These are phyloP conservation scores for Spheniscus humboldti DNA, from an alignment of 2,797 vertebrate genomes.

Conservation along the genomic window DNA sequence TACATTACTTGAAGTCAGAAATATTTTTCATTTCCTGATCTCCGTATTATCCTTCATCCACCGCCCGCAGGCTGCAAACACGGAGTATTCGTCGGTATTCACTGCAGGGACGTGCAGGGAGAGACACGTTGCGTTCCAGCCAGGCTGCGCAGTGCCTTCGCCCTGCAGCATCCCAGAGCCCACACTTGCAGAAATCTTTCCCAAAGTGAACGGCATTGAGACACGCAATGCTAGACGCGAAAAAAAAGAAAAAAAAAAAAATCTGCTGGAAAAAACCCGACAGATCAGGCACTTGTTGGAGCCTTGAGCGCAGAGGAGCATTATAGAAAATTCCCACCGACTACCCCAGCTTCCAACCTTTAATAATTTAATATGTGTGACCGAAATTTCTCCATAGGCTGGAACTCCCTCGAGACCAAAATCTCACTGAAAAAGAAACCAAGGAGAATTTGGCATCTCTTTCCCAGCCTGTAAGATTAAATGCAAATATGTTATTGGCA, in stretches of 20 bases:
- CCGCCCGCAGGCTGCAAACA: background rate
- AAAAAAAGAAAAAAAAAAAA: background rate
- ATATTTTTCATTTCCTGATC: background rate
- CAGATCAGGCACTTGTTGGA: conserved; percentile 4
- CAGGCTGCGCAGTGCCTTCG: background rate
- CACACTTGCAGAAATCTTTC: background rate
- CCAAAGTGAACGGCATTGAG: background rate
- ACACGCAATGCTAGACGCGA: rapidly evolving
- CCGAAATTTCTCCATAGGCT: conserved; percentile 11
- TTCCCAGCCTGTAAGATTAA: conserved; percentile 24
- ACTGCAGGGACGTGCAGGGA: background rate
- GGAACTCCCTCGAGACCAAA: conserved; percentile 1
- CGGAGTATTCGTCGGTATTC: rapidly evolving
- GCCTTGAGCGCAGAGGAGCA: background rate
- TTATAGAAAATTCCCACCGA: background rate
- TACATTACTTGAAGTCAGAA: rapidly evolving
- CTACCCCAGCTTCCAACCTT: background rate
- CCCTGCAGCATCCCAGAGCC: background rate
- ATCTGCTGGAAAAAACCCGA: background rate
- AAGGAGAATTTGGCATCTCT: conserved; percentile 31
- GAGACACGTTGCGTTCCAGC: background rate
- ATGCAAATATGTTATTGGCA: conserved; percentile 55
- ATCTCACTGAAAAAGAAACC: conserved; percentile 45
- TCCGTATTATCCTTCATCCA: background rate
- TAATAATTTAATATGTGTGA: background rate